Evolutionary conservation across 2,113 vertebrate species (phyloP).

Genomic region (Speoplatyrhinus poulsoni): DNA sequence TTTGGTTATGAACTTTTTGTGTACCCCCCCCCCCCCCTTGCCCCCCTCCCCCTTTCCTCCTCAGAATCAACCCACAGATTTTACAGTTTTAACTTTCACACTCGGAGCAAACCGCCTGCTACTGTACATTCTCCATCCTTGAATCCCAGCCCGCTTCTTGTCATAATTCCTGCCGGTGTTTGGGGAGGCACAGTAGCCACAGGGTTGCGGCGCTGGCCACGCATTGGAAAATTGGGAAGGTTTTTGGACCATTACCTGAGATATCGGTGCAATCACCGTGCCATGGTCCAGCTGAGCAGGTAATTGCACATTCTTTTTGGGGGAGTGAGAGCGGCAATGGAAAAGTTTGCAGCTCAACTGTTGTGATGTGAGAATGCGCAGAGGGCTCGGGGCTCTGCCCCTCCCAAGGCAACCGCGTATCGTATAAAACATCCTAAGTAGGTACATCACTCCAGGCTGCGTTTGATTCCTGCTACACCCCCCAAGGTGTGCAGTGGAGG

Average conservation of each 20-base stretch:
- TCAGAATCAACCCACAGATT: slow-evolving; percentile 57
- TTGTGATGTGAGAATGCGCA: slow-evolving; percentile 17
- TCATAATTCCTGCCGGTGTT: slow-evolving; percentile 24
- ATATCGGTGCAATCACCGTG: slow-evolving; percentile 54
- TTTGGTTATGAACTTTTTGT: slow-evolving; percentile 76
- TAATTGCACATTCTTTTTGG: slow-evolving; percentile 55
- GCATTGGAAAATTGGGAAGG: slow-evolving; percentile 22
- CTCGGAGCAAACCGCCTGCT: slow-evolving; percentile 34
- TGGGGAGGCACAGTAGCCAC: slow-evolving; percentile 19
- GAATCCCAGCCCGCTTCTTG: neutral
- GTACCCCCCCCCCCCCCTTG: slow-evolving; percentile 39
- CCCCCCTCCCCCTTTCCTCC: slow-evolving; percentile 55
- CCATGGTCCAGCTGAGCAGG: slow-evolving; percentile 64
- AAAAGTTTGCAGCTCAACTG: slow-evolving; percentile 18
- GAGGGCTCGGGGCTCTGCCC: slow-evolving; percentile 19
- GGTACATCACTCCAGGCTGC: slow-evolving; percentile 46
- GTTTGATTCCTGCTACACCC: slow-evolving; percentile 30
- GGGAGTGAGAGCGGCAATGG: slow-evolving; percentile 38
- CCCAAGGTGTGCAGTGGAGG: slow-evolving; percentile 21
- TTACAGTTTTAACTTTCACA: slow-evolving; percentile 56
- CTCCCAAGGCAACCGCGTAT: slow-evolving; percentile 33
- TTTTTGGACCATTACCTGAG: slow-evolving; percentile 60
- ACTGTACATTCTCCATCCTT: slow-evolving; percentile 12
- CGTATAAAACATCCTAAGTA: slow-evolving; percentile 29
- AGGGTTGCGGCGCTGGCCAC: slow-evolving; percentile 12